Percentiles rank a stretch among this genome's conserved stretches.
Conservation (phyloP, 2,113 vertebrate species). For the Bothrops jararaca region DNA sequence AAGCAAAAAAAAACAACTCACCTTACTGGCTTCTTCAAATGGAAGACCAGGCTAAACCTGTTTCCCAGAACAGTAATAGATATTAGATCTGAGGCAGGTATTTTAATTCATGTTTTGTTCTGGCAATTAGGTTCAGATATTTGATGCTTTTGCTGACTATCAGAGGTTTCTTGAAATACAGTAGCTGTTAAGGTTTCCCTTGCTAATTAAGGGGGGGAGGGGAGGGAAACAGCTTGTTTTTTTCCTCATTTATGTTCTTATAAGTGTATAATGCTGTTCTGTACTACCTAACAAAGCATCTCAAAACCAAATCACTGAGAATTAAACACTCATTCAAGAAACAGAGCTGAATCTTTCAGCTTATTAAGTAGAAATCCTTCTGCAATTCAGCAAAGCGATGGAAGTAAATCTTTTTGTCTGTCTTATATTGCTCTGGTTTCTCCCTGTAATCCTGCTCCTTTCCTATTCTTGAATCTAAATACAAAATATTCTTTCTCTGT, state of each 20-base stretch:
- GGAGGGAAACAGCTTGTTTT: neutral
- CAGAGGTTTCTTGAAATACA: neutral
- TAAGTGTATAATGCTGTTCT: neutral
- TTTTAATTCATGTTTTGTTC: neutral
- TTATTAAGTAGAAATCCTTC: neutral
- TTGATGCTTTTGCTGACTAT: neutral
- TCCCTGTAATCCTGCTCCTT: neutral
- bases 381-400: neutral
- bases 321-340: neutral
- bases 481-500: conserved; percentile 28
- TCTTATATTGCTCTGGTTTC: neutral
- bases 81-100: neutral
- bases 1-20: neutral
- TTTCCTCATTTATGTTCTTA: neutral
- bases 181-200: neutral
- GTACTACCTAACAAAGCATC: neutral
- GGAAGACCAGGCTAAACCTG: neutral
- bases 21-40: neutral
- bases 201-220: neutral
- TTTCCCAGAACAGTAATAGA: neutral
- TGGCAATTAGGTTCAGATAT: neutral
- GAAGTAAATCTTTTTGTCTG: neutral
- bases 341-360: neutral
- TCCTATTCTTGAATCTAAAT: neutral
- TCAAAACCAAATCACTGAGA: neutral